phyloP scores from a whole-genome alignment of 1,140 invertebrate species.

The Formica exsecta region DNA sequence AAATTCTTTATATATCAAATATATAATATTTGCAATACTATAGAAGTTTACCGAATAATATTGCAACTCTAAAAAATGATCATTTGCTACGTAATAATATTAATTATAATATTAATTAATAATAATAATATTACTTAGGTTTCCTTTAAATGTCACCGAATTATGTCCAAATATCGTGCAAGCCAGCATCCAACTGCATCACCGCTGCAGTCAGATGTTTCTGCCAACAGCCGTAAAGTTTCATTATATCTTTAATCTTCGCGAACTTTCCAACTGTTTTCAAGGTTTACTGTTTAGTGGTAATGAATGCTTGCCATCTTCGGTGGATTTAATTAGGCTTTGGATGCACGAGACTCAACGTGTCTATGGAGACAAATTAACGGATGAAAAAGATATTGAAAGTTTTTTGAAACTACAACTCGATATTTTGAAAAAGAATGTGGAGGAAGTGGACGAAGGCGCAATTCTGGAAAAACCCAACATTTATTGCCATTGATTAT shows the following conservation, averaged over 20 bases:
- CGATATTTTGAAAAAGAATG: slow-evolving; percentile 97
- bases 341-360: slow-evolving; percentile 97
- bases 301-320: slow-evolving; percentile 93
- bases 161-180: slow-evolving; percentile 90
- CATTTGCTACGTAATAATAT: no score
- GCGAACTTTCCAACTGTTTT: slow-evolving; percentile 97
- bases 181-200: slow-evolving; percentile 94
- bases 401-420: slow-evolving; percentile 94
- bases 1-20: slow-evolving; percentile 8
- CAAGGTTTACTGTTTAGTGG: slow-evolving; percentile 96
- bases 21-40: not conserved
- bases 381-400: slow-evolving; percentile 97
- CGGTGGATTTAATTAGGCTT: slow-evolving; percentile 93
- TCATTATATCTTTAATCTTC: slow-evolving; percentile 98
- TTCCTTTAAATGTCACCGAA: slow-evolving; percentile 85
- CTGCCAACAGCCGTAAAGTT: slow-evolving; percentile 98
- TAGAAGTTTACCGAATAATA: not conserved
- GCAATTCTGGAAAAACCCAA: slow-evolving; percentile 94
- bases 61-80: not conserved
- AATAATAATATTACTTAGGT: slow-evolving; percentile 71
- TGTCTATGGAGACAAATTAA: slow-evolving; percentile 97
- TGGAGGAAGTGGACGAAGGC: slow-evolving; percentile 95
- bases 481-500: slow-evolving; percentile 98
- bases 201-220: slow-evolving; percentile 94
- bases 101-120: slow-evolving; percentile 16